These are phyloP conservation scores for Xenus cinereus DNA, from an alignment of 2,113 vertebrate species.

Conservation along the genomic window DNA sequence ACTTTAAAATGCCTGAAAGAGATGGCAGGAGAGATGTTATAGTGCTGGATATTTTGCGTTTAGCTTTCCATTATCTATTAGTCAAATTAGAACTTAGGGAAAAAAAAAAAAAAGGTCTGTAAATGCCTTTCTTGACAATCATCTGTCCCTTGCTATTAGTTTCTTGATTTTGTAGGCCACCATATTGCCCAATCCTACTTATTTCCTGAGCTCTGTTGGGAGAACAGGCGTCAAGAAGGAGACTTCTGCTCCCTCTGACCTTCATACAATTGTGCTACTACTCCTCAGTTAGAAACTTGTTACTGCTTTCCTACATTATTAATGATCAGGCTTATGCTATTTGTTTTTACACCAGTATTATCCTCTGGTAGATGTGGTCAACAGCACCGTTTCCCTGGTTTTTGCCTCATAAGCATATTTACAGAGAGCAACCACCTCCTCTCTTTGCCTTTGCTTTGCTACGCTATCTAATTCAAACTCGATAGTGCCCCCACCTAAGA, in stretches of 20 bases:
- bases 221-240: neutral
- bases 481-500: neutral
- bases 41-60: neutral
- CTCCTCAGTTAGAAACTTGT: neutral
- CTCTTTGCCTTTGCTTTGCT: neutral
- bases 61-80: neutral
- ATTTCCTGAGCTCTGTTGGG: neutral
- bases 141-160: neutral
- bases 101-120: neutral
- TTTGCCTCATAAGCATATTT: neutral
- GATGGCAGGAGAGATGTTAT: neutral
- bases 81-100: neutral
- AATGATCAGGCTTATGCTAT: neutral
- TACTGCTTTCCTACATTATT: neutral
- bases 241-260: neutral
- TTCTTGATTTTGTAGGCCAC: neutral
- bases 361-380: neutral
- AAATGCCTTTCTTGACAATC: neutral
- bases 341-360: neutral
- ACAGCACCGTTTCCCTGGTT: neutral
- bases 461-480: neutral
- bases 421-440: neutral
- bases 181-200: neutral
- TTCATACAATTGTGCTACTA: neutral
- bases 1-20: slow-evolving; percentile 19